These are phyloP conservation scores for Corynorhinus townsendii DNA, from an alignment of 2,113 vertebrate genomes.

Conservation along the genomic window DNA sequence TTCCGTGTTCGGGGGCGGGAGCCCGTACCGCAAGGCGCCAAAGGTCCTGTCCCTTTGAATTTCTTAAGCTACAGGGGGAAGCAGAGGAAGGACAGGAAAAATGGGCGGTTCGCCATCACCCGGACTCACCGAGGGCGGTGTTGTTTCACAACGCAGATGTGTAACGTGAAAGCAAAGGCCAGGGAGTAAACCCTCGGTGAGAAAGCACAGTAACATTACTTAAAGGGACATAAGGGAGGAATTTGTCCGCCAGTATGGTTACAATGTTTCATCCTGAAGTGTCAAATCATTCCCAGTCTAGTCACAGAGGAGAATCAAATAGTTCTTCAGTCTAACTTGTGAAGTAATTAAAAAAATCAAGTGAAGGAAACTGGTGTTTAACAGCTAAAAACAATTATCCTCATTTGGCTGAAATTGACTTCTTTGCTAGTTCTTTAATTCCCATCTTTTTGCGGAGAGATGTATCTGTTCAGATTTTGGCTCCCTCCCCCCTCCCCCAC, in stretches of 20 bases:
- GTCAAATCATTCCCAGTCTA: neutral
- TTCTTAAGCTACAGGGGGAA: too few species aligned
- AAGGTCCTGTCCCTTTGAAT: neutral
- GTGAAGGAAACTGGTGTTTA: neutral
- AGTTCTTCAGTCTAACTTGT: neutral
- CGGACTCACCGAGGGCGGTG: neutral
- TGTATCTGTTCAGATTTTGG: neutral
- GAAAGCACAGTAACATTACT: neutral
- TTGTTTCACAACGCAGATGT: neutral
- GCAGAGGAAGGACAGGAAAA: neutral
- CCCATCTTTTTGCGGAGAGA: neutral
- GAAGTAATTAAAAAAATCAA: neutral
- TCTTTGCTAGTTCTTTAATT: neutral
- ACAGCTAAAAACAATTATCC: neutral
- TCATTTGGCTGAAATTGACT: neutral
- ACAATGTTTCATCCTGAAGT: neutral
- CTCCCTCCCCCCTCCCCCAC: fast-evolving
- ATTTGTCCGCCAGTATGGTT: too few species aligned
- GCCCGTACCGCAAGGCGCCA: neutral
- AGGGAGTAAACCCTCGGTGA: fast-evolving
- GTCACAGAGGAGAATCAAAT: neutral
- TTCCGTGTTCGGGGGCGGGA: too few species aligned
- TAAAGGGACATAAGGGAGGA: neutral
- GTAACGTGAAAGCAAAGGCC: neutral
- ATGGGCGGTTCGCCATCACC: fast-evolving